Percentiles rank a stretch among this genome's conserved stretches.
These are phyloP conservation scores for Heliconius eleuchia DNA, from an alignment of 1,140 invertebrate species.

Conservation along the genomic window DNA sequence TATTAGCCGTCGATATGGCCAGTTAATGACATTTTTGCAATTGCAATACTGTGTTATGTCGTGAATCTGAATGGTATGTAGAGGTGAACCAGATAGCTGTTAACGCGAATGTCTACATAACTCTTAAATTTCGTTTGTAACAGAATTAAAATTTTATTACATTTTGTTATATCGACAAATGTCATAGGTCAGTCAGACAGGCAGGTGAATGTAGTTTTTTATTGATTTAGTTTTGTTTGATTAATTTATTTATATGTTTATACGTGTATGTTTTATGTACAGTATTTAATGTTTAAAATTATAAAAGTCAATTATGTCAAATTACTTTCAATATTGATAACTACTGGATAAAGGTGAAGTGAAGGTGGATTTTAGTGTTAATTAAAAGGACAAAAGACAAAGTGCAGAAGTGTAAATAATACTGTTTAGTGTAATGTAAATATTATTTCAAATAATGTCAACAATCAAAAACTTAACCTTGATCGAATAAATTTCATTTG, in stretches of 20 bases:
- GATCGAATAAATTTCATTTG: too few species aligned
- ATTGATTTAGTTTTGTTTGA: background rate
- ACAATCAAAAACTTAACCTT: too few species aligned
- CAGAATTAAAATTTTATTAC: background rate
- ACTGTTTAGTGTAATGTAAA: too few species aligned
- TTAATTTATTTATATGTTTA: background rate
- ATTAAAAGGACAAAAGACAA: too few species aligned
- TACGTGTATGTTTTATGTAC: too few species aligned
- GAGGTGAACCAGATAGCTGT: slow-evolving; percentile 17
- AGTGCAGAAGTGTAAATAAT: too few species aligned
- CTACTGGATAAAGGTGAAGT: too few species aligned
- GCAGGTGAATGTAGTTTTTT: background rate
- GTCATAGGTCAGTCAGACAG: background rate
- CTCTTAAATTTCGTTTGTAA: slow-evolving; percentile 8
- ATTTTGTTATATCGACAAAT: background rate
- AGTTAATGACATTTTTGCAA: slow-evolving; percentile 7
- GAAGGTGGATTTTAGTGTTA: too few species aligned
- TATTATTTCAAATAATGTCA: too few species aligned
- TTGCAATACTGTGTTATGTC: background rate
- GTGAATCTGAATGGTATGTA: slow-evolving; percentile 15
- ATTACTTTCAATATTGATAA: too few species aligned
- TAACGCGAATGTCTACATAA: background rate
- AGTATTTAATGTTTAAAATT: too few species aligned
- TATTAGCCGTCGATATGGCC: background rate
- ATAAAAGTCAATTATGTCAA: too few species aligned